phyloP scores from a whole-genome alignment of 2,888 invertebrate species.

The Acanthoscelides obtectus region DNA sequence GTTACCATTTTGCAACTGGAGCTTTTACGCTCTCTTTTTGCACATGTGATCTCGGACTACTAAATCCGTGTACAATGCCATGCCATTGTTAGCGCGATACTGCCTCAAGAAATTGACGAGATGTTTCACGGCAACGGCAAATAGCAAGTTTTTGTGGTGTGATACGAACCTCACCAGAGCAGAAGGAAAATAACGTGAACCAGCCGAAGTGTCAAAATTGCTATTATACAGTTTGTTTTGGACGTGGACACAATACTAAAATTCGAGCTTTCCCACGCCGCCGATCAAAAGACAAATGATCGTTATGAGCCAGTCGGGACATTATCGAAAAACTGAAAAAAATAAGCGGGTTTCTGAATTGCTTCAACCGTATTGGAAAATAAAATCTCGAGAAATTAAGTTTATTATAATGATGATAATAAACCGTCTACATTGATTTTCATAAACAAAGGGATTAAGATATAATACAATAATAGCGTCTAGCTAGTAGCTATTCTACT shows the following conservation, averaged over 20 bases:
- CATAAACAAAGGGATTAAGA: too few relatives aligned
- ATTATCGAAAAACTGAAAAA: neutral
- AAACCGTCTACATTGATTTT: too few relatives aligned
- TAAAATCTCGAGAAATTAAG: neutral
- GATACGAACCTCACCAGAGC: slow-evolving; percentile 20
- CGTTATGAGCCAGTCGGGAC: neutral
- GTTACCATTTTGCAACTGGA: too few relatives aligned
- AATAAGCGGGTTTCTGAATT: neutral
- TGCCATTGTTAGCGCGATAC: slow-evolving; percentile 10
- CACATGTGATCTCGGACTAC: too few relatives aligned
- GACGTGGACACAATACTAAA: slow-evolving; percentile 33
- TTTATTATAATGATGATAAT: too few relatives aligned
- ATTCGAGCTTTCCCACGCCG: slow-evolving; percentile 9
- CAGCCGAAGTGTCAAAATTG: slow-evolving; percentile 40
- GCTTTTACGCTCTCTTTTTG: too few relatives aligned
- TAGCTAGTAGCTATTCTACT: too few relatives aligned
- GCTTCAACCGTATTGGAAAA: neutral
- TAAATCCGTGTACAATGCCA: neutral
- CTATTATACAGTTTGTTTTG: slow-evolving; percentile 40
- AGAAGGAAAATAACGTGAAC: slow-evolving; percentile 34
- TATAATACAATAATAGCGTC: too few relatives aligned
- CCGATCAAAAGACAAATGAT: slow-evolving; percentile 20
- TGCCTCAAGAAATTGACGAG: slow-evolving; percentile 24
- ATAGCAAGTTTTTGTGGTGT: slow-evolving; percentile 20
- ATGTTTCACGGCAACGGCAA: slow-evolving; percentile 31